Conservation (phyloP, 2,888 invertebrate species). For the Chrysolina americana region DNA sequence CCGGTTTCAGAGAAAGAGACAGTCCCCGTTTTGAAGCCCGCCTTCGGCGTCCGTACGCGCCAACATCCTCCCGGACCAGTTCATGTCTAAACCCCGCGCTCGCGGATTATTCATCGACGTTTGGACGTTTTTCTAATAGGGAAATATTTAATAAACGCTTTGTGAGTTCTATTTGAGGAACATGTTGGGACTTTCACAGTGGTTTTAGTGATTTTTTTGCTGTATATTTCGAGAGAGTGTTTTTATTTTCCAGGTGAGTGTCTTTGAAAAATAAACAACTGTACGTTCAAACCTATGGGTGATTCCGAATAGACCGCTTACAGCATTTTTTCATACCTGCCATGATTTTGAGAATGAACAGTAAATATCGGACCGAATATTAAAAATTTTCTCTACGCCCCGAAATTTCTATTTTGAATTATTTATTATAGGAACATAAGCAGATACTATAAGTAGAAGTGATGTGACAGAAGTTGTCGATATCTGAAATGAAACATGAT, state of each 20-base stretch:
- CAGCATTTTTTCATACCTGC: too few relatives aligned
- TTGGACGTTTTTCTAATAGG: conserved; percentile 8
- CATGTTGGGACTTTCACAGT: conserved; percentile 13
- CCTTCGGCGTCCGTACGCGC: conserved; percentile 14
- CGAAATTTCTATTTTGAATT: too few relatives aligned
- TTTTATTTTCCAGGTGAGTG: conserved; percentile 3
- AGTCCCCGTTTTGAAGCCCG: conserved; percentile 22
- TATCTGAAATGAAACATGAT: too few relatives aligned
- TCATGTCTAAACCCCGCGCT: conserved; percentile 25
- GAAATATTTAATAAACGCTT: conserved; percentile 9
- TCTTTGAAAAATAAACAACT: neutral
- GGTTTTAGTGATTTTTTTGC: conserved; percentile 12
- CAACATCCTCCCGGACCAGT: conserved; percentile 18
- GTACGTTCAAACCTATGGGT: too few relatives aligned
- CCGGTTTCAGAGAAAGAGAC: conserved; percentile 13
- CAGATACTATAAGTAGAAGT: too few relatives aligned
- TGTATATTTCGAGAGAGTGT: neutral
- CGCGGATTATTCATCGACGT: conserved; percentile 16
- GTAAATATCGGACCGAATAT: too few relatives aligned
- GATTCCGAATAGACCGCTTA: too few relatives aligned
- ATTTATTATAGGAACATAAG: too few relatives aligned
- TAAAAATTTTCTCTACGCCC: too few relatives aligned
- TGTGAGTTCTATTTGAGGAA: conserved; percentile 16
- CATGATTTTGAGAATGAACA: too few relatives aligned
- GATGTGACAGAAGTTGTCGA: too few relatives aligned